A percentile compares a stretch with the other conserved stretches of the same genome.
These are phyloP conservation scores for Aproaerema taeniolella DNA, from an alignment of 2,888 invertebrate genomes.

Conservation along the genomic window DNA sequence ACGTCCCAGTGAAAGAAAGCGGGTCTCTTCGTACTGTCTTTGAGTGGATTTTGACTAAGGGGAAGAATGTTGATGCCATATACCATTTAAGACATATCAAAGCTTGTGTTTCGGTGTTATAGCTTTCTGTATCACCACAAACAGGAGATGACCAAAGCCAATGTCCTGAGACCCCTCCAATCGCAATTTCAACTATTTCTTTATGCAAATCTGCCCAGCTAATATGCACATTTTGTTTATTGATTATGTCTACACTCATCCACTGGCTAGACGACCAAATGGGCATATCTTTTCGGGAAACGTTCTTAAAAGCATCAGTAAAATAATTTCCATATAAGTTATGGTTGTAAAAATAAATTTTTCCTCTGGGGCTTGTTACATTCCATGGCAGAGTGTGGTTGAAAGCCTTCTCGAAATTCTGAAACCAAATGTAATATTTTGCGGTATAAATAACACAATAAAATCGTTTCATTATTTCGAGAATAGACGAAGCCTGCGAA, in stretches of 20 bases:
- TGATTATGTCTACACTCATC: slow-evolving; percentile 47
- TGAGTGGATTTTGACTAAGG: slow-evolving; percentile 74
- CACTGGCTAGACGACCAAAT: slow-evolving; percentile 47
- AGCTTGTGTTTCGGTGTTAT: slow-evolving; percentile 45
- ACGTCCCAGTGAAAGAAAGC: slow-evolving; percentile 55
- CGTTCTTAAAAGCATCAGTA: slow-evolving; percentile 36
- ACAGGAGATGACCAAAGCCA: slow-evolving; percentile 73
- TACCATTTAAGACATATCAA: slow-evolving; percentile 83
- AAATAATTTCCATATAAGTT: slow-evolving; percentile 77
- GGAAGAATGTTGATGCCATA: slow-evolving; percentile 80
- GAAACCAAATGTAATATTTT: too few species aligned
- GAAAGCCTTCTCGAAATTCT: slow-evolving; percentile 62
- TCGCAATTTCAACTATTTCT: slow-evolving; percentile 66
- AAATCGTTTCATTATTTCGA: too few species aligned
- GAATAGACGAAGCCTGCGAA: too few species aligned
- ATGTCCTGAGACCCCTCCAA: slow-evolving; percentile 67
- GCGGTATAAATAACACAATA: too few species aligned
- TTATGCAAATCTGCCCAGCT: slow-evolving; percentile 77
- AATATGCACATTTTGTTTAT: slow-evolving; percentile 70
- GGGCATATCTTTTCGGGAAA: slow-evolving; percentile 30
- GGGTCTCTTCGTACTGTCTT: slow-evolving; percentile 57
- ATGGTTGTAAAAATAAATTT: slow-evolving; percentile 61
- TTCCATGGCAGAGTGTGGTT: slow-evolving; percentile 73
- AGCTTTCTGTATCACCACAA: slow-evolving; percentile 74
- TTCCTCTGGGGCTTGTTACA: slow-evolving; percentile 34